A percentile compares a stretch with the other conserved stretches of the same genome.
Conservation (phyloP, 2,113 vertebrate species). For the Oreotragus oreotragus region DNA sequence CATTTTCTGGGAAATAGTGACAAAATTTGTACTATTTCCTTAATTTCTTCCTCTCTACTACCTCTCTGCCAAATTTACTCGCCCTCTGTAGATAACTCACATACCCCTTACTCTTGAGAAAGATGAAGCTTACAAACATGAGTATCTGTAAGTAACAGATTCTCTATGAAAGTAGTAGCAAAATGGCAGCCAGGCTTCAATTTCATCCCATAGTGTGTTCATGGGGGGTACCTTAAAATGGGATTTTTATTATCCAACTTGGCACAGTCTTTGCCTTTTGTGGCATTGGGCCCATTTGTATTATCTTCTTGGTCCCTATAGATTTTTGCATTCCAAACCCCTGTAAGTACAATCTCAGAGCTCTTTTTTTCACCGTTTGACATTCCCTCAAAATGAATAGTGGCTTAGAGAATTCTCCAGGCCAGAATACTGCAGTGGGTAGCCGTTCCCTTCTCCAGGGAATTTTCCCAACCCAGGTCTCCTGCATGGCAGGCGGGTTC, state of each 20-base stretch:
- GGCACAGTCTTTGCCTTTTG: neutral
- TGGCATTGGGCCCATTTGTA: neutral
- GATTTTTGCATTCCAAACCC: neutral
- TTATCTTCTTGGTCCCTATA: neutral
- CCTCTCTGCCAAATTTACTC: neutral
- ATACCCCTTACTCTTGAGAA: neutral
- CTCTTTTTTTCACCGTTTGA: neutral
- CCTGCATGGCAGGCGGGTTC: fast-evolving
- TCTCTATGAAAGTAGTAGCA: neutral
- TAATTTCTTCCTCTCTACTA: neutral
- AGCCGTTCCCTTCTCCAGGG: neutral
- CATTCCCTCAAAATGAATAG: neutral
- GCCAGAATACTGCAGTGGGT: neutral
- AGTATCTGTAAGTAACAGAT: neutral
- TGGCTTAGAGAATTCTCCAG: neutral
- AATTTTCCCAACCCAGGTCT: neutral
- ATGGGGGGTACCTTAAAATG: neutral
- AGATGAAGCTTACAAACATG: neutral
- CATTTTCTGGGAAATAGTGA: neutral
- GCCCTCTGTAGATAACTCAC: neutral
- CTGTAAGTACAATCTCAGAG: neutral
- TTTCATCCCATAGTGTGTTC: neutral
- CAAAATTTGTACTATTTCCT: no score
- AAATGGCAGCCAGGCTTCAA: neutral
- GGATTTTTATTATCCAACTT: neutral